Percentiles rank a stretch among this genome's conserved stretches.
phyloP scores from a whole-genome alignment of 2,888 invertebrate genomes.

The Caenorhabditis imperialis region DNA sequence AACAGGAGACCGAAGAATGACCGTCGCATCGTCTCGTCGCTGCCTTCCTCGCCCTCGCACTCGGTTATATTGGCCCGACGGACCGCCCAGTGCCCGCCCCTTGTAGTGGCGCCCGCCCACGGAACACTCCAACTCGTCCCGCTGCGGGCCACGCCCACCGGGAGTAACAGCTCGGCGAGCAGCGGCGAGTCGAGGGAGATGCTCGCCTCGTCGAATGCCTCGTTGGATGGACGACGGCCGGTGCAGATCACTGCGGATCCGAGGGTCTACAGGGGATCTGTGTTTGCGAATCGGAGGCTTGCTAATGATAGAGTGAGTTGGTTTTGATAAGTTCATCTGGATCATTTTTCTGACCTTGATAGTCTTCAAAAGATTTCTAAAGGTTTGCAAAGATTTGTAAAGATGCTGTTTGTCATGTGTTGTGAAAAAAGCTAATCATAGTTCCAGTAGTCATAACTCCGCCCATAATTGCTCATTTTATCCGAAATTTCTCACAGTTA shows the following conservation, averaged over 20 bases:
- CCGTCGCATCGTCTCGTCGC: conserved; percentile 2
- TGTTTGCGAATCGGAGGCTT: conserved; percentile 66
- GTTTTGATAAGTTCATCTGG: too few species aligned
- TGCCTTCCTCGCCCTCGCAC: conserved; percentile 22
- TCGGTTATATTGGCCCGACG: conserved; percentile 9
- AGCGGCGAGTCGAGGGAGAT: conserved; percentile 41
- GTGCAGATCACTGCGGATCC: conserved; percentile 64
- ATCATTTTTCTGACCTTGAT: too few species aligned
- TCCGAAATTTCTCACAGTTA: too few species aligned
- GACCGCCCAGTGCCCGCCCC: conserved; percentile 51
- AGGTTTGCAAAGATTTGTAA: too few species aligned
- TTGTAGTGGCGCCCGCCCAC: conserved; percentile 54
- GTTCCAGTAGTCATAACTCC: too few species aligned
- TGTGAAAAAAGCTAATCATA: too few species aligned
- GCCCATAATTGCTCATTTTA: too few species aligned
- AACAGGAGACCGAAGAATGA: conserved; percentile 1
- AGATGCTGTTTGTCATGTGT: too few species aligned
- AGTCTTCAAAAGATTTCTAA: too few species aligned
- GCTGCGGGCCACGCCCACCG: conserved; percentile 20
- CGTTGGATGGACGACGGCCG: conserved; percentile 27
- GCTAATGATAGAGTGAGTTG: conserved; percentile 38
- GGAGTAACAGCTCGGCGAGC: conserved; percentile 41
- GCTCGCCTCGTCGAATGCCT: conserved; percentile 25
- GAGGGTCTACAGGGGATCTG: conserved; percentile 69
- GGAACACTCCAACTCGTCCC: conserved; percentile 54